Conservation (phyloP, 2,888 invertebrate species). For the Drosophila paramelanica region DNA sequence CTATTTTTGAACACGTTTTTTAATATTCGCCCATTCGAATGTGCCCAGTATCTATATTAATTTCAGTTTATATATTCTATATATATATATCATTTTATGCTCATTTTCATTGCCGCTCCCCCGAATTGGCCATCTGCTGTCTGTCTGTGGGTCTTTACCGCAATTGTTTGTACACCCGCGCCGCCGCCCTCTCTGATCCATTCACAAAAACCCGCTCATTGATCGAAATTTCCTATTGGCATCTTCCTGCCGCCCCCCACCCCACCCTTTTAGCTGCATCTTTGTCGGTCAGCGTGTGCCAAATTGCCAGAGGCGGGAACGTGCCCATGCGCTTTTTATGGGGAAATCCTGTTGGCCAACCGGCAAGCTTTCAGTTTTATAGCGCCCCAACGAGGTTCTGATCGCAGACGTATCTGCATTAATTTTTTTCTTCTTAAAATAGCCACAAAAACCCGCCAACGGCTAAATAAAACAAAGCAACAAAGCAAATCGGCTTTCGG, state of each 20-base stretch:
- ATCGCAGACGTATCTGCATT: slow-evolving; percentile 31
- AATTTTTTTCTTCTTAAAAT: slow-evolving; percentile 38
- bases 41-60: slow-evolving; percentile 15
- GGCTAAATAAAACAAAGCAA: slow-evolving; percentile 17
- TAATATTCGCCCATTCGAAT: slow-evolving; percentile 39
- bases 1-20: slow-evolving; percentile 78
- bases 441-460: slow-evolving; percentile 39
- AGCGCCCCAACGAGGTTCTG: slow-evolving; percentile 57
- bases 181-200: slow-evolving; percentile 1
- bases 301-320: slow-evolving; percentile 16
- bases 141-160: slow-evolving; percentile 41
- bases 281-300: slow-evolving; percentile 49
- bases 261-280: slow-evolving; percentile 19
- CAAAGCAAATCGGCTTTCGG: slow-evolving; percentile 10
- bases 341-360: slow-evolving; percentile 80
- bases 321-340: slow-evolving; percentile 67
- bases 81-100: slow-evolving; percentile 45
- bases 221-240: slow-evolving; percentile 71
- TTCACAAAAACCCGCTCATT: slow-evolving; percentile 53
- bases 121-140: slow-evolving; percentile 62
- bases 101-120: slow-evolving; percentile 73
- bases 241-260: slow-evolving; percentile 46
- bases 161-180: neutral
- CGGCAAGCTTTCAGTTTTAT: slow-evolving; percentile 65
- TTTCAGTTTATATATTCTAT: slow-evolving; percentile 42